These are phyloP conservation scores for Scaptomyza caliginosa DNA, from an alignment of 2,888 invertebrate genomes.

Conservation along the genomic window DNA sequence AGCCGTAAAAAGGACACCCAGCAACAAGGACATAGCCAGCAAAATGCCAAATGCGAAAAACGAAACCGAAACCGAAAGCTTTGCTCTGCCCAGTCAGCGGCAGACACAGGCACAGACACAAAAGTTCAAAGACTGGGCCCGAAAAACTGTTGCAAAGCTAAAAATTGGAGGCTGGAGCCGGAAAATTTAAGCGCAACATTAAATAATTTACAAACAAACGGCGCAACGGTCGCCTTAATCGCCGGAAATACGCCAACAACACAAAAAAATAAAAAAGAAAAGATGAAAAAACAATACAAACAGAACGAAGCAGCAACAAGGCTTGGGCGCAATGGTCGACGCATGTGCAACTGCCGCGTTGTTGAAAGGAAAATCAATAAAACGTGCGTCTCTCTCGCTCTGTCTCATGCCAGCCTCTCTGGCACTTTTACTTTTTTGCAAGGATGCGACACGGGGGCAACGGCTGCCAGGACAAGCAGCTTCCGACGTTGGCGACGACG, in stretches of 20 bases:
- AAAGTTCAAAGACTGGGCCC: slow-evolving; percentile 68
- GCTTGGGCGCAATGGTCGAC: slow-evolving; percentile 52
- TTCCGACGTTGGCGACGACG: slow-evolving; percentile 62
- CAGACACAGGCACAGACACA: slow-evolving; percentile 49
- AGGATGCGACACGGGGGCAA: slow-evolving; percentile 59
- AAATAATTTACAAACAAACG: slow-evolving; percentile 81
- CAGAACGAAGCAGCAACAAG: slow-evolving; percentile 10
- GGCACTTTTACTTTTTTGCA: slow-evolving; percentile 75
- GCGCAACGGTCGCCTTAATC: slow-evolving; percentile 72
- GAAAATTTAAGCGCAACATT: slow-evolving; percentile 80
- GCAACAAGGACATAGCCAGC: slow-evolving; percentile 57
- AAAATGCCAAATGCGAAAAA: slow-evolving; percentile 54
- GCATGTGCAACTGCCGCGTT: slow-evolving; percentile 70
- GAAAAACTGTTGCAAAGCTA: slow-evolving; percentile 27
- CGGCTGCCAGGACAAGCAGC: slow-evolving; percentile 74
- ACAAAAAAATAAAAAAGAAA: neutral
- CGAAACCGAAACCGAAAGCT: slow-evolving; percentile 71
- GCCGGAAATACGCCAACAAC: slow-evolving; percentile 67
- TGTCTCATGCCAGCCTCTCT: neutral
- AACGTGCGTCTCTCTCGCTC: slow-evolving; percentile 52
- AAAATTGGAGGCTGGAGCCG: slow-evolving; percentile 59
- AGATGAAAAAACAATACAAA: neutral
- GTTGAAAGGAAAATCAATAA: slow-evolving; percentile 73
- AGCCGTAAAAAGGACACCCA: slow-evolving; percentile 74
- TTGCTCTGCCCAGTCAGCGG: slow-evolving; percentile 27